Evolutionary conservation across 2,797 vertebrate species (phyloP), one percentile per base, ranked within the genome.

Genomic region (Eospalax fontanierii): DNA sequence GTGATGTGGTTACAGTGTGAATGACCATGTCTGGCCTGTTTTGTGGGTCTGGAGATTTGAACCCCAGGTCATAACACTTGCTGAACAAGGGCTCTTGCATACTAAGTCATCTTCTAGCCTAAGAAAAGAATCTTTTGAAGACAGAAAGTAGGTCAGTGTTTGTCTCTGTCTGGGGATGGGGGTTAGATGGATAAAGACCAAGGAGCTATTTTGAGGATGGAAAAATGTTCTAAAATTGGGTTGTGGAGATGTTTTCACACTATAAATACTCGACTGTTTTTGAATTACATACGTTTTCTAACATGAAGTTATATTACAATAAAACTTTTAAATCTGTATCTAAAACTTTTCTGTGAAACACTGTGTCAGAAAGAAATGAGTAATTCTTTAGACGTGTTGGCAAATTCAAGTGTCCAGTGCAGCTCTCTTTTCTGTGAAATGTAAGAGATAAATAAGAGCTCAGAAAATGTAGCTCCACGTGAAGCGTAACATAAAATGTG

Each of bases 151-250:
- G 68, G 50, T 73, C 54, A 86, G 10, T 28, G 54, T 54, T 63
- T 73, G 16, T 33, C 7, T 71, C 33, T 78, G 10, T 81, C 26
- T 93, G n/a, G 19, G 21, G 2, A 6, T 73, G 33, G 24, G 33
- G 50, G 1, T 70, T 78, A n/a, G 38, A 22, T 1, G 43, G 38
- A 22, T 1, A 87, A 75, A 50, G 33, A 50, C 24, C 22, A 87
- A 40, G 40, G n/a, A 80, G 81, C 24, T 87, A 73, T 81, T 93
- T 71, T 73, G 68, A 28, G 26, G 50, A 73, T 73, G 33, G 76
- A 81, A 59, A 74, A 54, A 87, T 87, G 6, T 81, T 74, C 84
- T 81, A 93, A 80, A 73, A 19, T 40, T 61, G 74, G 54, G 9
- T 86, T 26, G n/a, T 80, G 40, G 33, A n/a, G 68, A 81, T 87